Evolutionary conservation across 2,113 vertebrate species (phyloP).

Genomic region (Pelodiscus sinensis): DNA sequence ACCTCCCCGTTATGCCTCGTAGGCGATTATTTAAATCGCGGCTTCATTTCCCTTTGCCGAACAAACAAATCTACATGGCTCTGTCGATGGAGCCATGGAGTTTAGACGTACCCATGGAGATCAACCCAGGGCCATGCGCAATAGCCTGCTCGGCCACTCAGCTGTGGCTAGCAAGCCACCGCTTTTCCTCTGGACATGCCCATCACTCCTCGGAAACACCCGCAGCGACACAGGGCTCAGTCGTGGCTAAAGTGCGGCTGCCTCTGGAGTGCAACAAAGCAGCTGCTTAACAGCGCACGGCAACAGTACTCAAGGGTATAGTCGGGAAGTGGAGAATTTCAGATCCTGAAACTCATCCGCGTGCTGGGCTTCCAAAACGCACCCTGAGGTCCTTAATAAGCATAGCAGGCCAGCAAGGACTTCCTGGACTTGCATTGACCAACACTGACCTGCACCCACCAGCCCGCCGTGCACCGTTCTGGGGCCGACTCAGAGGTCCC

Average conservation of each 20-base stretch:
- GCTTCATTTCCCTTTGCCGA: too few relatives aligned
- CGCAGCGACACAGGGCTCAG: accelerated
- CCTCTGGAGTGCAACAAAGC: background rate
- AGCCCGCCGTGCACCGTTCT: background rate
- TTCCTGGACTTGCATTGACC: background rate
- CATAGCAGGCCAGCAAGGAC: background rate
- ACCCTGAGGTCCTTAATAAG: background rate
- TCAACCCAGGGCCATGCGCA: background rate
- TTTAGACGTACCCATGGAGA: too few relatives aligned
- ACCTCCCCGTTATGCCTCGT: too few relatives aligned
- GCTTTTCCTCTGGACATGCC: background rate
- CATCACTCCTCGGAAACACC: background rate
- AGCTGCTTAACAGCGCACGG: accelerated
- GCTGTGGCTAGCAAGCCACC: background rate
- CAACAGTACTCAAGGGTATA: background rate
- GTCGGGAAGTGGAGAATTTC: background rate
- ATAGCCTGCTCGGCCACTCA: background rate
- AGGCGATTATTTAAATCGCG: too few relatives aligned
- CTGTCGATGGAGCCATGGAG: too few relatives aligned
- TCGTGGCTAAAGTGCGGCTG: background rate
- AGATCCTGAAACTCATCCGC: background rate
- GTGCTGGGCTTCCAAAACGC: background rate
- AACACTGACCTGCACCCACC: background rate
- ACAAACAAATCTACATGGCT: too few relatives aligned
- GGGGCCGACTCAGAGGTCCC: background rate